Percentiles rank a stretch among this genome's conserved stretches.
These are phyloP conservation scores for Thera obeliscata DNA, from an alignment of 2,888 invertebrate genomes.

Conservation along the genomic window DNA sequence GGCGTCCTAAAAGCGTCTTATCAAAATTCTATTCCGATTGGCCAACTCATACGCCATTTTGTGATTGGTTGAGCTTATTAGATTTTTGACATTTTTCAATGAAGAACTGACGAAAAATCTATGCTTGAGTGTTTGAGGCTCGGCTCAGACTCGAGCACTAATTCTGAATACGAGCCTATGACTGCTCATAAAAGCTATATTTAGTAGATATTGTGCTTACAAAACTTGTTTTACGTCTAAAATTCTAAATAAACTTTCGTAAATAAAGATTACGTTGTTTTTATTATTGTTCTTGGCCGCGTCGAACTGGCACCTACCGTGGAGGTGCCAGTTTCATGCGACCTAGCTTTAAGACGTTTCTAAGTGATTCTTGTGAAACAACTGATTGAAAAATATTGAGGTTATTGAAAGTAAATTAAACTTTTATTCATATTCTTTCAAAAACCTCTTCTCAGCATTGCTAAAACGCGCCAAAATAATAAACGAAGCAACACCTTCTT, in stretches of 20 bases:
- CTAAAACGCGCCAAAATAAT: conserved; percentile 85
- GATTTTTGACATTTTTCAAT: too few relatives aligned
- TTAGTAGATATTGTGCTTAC: not conserved
- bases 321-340: too few relatives aligned
- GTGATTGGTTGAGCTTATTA: not conserved
- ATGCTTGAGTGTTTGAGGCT: too few relatives aligned
- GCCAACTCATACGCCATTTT: not conserved
- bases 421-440: conserved; percentile 74
- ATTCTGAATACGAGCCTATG: not conserved
- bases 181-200: not conserved
- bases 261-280: not conserved
- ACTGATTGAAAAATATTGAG: too few relatives aligned
- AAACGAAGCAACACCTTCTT: conserved; percentile 88
- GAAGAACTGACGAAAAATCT: too few relatives aligned
- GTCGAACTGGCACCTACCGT: too few relatives aligned
- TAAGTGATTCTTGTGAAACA: too few relatives aligned
- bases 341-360: too few relatives aligned
- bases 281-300: not conserved
- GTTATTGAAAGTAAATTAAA: not conserved
- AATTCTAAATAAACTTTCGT: conserved; percentile 4
- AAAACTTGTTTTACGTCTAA: not conserved
- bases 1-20: too few relatives aligned
- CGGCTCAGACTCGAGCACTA: too few relatives aligned
- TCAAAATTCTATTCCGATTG: too few relatives aligned
- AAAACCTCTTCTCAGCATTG: conserved; percentile 82